These are phyloP conservation scores for Thecophora atra DNA, from an alignment of 2,888 invertebrate genomes.

Conservation along the genomic window DNA sequence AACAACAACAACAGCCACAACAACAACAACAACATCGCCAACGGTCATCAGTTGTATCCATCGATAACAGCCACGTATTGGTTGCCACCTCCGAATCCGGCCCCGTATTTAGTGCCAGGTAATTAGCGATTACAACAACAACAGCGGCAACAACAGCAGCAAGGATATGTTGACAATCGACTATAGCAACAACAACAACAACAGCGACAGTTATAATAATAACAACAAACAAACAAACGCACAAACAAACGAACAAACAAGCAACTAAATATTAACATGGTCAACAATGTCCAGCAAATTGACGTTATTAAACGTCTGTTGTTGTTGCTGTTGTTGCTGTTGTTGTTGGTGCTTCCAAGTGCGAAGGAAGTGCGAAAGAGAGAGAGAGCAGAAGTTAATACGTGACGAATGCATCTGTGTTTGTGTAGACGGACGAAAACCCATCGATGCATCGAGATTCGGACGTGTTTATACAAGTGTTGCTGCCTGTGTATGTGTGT, in stretches of 20 bases:
- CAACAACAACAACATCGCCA: conserved; percentile 52
- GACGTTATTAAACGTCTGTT: not conserved
- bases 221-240: not conserved
- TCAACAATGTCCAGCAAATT: not conserved
- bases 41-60: conserved; percentile 70
- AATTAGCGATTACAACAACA: conserved; percentile 58
- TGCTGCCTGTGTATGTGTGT: conserved; percentile 1
- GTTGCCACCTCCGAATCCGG: conserved; percentile 82
- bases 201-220: not conserved
- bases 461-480: not conserved
- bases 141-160: conserved; percentile 38
- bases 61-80: conserved; percentile 86
- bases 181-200: not conserved
- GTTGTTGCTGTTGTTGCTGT: conserved; percentile 12
- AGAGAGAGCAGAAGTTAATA: conserved; percentile 10
- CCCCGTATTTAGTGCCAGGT: conserved; percentile 88
- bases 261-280: not conserved
- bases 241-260: not conserved
- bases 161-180: not conserved
- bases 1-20: conserved; percentile 37
- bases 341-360: conserved; percentile 10
- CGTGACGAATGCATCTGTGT: not conserved
- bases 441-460: too few relatives aligned
- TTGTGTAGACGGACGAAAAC: not conserved
- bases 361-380: conserved; percentile 25